Evolutionary conservation across 2,113 vertebrate species (phyloP).

Genomic region (Macrotus californicus): DNA sequence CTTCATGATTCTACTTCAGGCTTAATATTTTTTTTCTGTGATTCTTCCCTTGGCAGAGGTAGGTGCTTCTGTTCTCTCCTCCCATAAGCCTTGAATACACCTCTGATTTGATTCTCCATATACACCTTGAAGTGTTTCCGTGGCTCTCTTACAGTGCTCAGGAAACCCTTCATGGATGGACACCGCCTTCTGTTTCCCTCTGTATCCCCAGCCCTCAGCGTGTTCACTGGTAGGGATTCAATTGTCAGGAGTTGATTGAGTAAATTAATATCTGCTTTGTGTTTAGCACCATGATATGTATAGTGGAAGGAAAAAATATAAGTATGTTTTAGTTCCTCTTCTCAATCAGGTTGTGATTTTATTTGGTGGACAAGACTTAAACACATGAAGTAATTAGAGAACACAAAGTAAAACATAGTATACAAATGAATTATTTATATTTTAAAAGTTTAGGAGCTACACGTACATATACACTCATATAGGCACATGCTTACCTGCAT

Average conservation of each 20-base stretch:
- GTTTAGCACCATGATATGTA: background rate
- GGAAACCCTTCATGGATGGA: background rate
- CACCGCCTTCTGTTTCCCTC: background rate
- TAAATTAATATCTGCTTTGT: background rate
- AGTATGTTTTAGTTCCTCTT: background rate
- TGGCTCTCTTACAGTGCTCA: background rate
- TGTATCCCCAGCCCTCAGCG: background rate
- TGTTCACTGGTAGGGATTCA: background rate
- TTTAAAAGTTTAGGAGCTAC: background rate
- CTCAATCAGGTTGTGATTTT: background rate
- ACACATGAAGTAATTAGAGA: background rate
- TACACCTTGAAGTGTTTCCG: background rate
- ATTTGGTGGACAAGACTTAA: background rate
- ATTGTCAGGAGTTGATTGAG: background rate
- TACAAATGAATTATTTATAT: background rate
- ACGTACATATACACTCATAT: background rate
- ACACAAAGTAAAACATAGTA: background rate
- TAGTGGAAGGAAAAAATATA: background rate
- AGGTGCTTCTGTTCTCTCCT: background rate
- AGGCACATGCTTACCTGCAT: background rate
- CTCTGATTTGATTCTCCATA: background rate
- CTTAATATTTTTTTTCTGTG: background rate
- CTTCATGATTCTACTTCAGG: background rate
- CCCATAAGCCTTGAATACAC: background rate
- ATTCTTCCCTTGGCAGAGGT: background rate